Base-by-base conservation (phyloP, 2,888 invertebrate genomes). In the Toxonevra muliebris region DNA sequence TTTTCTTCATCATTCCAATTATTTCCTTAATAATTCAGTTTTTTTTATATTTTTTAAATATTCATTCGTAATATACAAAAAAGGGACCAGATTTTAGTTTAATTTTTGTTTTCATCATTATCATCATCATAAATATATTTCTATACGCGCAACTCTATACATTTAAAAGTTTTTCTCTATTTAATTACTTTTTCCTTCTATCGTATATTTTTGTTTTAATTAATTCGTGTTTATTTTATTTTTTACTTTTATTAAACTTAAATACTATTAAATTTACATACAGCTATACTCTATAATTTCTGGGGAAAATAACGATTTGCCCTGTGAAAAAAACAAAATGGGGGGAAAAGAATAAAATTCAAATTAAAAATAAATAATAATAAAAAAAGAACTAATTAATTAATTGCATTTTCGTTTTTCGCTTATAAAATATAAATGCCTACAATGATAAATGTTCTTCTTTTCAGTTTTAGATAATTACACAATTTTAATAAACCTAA, bases 51-150 rank as follows among this genome's bases (percentile, higher is more conserved):
- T 62, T 53, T 19, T 19, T 53, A 48, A 55, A 11, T n/a, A 45
- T 19, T 60, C 15, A 58, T 53, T 17, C 17, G 9, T 65, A 42
- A 59, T 65, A 59, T 65, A 65, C 52, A 65, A 59, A 65, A 65
- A 13, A 42, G 42, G 59, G 53, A 61, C 50, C 60, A 61, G 40
- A 50, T 40, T 50, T 52, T 17, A 50, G 17, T 43, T 57, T 19
- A 57, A 17, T 57, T 48, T 41, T 30, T 45, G 48, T n/a, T 48
- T 48, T 48, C 5, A 77, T 77, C 77, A 77, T 75, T 77, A 77
- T 76, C 73, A 79, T 79, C 77, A 74, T 77, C 19, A 53, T 53
- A 13, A 15, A 57, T 57, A 30, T 57, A 40, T 57, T 57, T 57
- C 40, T 20, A 30, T 57, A 30, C 20, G 40, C 57, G 57, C 40